These are phyloP conservation scores for Propithecus coquereli DNA, from an alignment of 2,113 vertebrate species.

Conservation along the genomic window DNA sequence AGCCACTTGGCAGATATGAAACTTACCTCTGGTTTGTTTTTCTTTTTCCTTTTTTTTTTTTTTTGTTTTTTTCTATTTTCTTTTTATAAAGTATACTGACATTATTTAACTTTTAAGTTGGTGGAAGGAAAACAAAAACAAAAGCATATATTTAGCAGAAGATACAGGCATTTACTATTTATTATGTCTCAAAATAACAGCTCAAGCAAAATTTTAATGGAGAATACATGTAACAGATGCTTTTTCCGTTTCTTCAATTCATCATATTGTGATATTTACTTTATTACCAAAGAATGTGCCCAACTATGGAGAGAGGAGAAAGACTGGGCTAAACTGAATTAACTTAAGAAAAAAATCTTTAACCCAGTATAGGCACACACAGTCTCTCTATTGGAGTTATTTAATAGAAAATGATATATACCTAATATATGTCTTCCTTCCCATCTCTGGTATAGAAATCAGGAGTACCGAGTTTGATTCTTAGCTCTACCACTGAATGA, in stretches of 20 bases:
- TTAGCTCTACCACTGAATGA: background rate
- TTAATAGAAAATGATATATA: background rate
- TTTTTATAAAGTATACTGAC: constrained; percentile 48
- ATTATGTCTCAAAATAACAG: constrained; percentile 69
- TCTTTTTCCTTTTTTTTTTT: background rate
- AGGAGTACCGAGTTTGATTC: background rate
- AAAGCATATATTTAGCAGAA: constrained; percentile 49
- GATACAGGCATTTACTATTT: background rate
- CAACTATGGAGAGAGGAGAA: constrained; percentile 47
- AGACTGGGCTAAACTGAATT: constrained; percentile 62
- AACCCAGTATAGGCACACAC: background rate
- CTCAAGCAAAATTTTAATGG: constrained; percentile 68
- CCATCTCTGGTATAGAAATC: background rate
- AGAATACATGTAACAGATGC: constrained; percentile 64
- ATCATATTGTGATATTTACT: constrained; percentile 58
- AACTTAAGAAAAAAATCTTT: constrained; percentile 32
- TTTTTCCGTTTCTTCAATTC: constrained; percentile 73
- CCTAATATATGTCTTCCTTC: background rate
- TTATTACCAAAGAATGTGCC: constrained; percentile 57
- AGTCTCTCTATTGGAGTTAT: background rate
- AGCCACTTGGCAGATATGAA: background rate
- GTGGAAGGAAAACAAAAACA: constrained; percentile 59
- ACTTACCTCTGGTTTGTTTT: constrained; percentile 31
- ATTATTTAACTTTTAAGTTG: constrained; percentile 64
- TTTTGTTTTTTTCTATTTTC: background rate